phyloP scores from a whole-genome alignment of 2,113 vertebrate species.

The Tor tambroides region DNA sequence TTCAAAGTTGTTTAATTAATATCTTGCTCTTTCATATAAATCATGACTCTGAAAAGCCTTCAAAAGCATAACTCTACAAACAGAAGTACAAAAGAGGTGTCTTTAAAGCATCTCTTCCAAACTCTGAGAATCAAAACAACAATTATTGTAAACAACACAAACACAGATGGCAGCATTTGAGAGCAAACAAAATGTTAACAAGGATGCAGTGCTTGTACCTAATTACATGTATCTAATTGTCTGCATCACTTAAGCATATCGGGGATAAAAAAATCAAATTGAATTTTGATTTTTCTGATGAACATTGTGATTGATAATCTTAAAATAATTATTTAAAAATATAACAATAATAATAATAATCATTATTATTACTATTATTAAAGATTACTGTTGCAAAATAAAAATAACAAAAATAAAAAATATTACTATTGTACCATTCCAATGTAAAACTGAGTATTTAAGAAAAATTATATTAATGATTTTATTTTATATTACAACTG shows the following conservation, averaged over 20 bases:
- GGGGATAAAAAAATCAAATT: too few species aligned
- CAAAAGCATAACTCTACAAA: not conserved
- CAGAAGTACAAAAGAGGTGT: not conserved
- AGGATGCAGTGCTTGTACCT: not conserved
- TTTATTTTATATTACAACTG: not conserved
- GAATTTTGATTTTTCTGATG: too few species aligned
- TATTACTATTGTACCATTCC: not conserved
- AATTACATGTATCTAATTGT: too few species aligned
- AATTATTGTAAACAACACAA: not conserved
- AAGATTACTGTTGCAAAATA: too few species aligned
- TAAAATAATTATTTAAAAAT: too few species aligned
- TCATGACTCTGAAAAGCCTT: not conserved
- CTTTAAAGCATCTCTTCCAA: not conserved
- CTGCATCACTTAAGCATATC: not conserved
- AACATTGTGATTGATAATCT: too few species aligned
- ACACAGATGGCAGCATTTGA: slow-evolving; percentile 15
- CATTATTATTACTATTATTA: too few species aligned
- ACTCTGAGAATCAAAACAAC: slow-evolving; percentile 1
- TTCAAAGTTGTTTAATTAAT: not conserved
- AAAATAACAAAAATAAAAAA: not conserved
- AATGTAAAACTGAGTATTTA: not conserved
- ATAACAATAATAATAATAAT: too few species aligned
- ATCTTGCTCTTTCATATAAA: not conserved
- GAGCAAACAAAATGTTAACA: not conserved
- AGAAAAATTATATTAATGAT: not conserved